Evolutionary conservation across 2,888 invertebrate species (phyloP).

Genomic region (Drosophila birchii): DNA sequence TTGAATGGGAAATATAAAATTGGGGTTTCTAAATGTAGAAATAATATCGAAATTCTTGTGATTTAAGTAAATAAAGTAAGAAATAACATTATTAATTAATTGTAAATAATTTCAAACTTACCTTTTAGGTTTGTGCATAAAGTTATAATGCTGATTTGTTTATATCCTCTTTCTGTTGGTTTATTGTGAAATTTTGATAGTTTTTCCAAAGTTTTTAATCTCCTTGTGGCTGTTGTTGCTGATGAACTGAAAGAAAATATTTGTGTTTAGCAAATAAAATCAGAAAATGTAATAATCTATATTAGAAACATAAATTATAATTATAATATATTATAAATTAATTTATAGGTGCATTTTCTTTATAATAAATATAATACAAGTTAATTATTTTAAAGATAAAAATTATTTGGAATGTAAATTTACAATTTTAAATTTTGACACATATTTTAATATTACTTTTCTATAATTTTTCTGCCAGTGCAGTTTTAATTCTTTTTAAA

Average conservation of each 20-base stretch:
- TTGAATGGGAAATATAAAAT: neutral
- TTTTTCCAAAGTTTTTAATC: constrained; percentile 50
- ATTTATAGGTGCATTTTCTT: neutral
- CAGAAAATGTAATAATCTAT: neutral
- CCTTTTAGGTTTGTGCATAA: neutral
- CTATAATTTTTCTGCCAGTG: neutral
- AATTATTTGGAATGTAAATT: neutral
- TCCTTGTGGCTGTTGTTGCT: constrained; percentile 35
- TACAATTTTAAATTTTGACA: neutral
- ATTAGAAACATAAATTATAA: neutral
- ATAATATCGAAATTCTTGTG: neutral
- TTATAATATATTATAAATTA: neutral
- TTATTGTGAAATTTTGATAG: constrained; percentile 22
- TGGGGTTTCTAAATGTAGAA: neutral
- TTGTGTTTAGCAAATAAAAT: neutral
- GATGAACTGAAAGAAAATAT: constrained; percentile 3
- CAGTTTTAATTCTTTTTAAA: constrained; percentile 39
- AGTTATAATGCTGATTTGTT: neutral
- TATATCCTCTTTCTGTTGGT: neutral
- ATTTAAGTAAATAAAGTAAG: too few relatives aligned
- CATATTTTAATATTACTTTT: neutral
- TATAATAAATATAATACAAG: too few relatives aligned
- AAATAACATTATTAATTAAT: too few relatives aligned
- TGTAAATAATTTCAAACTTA: too few relatives aligned
- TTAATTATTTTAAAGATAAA: neutral